Evolutionary conservation across 1,140 invertebrate genomes (phyloP).

Genomic region (Pseudomyrmex flavicornis): DNA sequence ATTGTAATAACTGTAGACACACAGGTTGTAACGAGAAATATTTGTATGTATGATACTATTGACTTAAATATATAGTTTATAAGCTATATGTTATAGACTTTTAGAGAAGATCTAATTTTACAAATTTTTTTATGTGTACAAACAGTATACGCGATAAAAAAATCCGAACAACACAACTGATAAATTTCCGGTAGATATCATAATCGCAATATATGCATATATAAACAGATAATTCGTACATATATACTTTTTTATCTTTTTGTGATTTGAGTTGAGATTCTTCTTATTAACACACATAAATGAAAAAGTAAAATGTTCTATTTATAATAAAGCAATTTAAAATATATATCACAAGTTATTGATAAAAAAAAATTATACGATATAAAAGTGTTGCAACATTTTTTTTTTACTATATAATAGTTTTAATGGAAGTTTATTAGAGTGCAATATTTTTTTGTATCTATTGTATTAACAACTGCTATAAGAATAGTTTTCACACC

Average conservation of each 20-base stretch:
- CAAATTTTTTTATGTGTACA: conserved; percentile 11
- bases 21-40: conserved; percentile 56
- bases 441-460: too few species aligned
- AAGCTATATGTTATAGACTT: conserved; percentile 26
- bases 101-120: conserved; percentile 44
- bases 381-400: too few species aligned
- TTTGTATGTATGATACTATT: conserved; percentile 58
- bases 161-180: background rate
- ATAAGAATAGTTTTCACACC: too few species aligned
- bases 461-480: too few species aligned
- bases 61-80: conserved; percentile 63
- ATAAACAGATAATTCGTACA: background rate
- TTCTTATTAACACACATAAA: too few species aligned
- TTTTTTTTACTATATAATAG: too few species aligned
- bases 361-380: too few species aligned
- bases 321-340: too few species aligned
- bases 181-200: conserved; percentile 13
- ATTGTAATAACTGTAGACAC: conserved; percentile 45
- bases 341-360: too few species aligned
- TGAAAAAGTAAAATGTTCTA: too few species aligned
- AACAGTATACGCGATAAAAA: background rate
- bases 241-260: background rate
- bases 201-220: background rate
- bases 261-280: too few species aligned
- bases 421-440: too few species aligned